phyloP scores from a whole-genome alignment of 2,797 vertebrate species.

The Sebastes kiyomatsui region DNA sequence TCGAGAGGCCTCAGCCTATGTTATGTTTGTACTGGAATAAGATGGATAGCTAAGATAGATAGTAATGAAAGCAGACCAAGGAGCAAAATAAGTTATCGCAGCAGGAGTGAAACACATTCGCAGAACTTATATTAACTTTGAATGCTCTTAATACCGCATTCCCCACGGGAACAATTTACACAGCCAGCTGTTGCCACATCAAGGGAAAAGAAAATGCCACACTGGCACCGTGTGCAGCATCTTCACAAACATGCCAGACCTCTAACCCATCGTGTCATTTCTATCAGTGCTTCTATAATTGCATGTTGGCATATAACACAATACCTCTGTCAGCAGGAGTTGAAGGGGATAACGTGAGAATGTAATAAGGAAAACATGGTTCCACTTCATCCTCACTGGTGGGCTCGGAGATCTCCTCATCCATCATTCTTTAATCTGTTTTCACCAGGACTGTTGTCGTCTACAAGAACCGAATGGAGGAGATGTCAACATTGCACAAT shows the following conservation, averaged over 20 bases:
- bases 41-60: background rate
- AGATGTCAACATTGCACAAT: background rate
- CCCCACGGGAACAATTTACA: constrained; percentile 4
- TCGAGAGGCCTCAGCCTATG: background rate
- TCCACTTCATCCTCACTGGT: constrained; percentile 35
- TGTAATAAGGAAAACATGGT: constrained; percentile 36
- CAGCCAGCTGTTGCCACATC: background rate
- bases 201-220: constrained; percentile 5
- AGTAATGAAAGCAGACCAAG: background rate
- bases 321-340: constrained; percentile 22
- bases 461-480: background rate
- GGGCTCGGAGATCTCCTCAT: constrained; percentile 20
- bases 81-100: constrained; percentile 6
- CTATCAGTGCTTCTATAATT: constrained; percentile 23
- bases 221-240: background rate
- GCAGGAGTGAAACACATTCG: constrained; percentile 12
- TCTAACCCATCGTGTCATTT: constrained; percentile 4
- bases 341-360: constrained; percentile 9
- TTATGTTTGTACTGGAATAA: constrained; percentile 22
- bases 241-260: constrained; percentile 26
- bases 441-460: constrained; percentile 14
- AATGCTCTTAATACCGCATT: constrained; percentile 5
- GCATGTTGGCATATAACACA: constrained; percentile 1
- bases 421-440: constrained; percentile 18
- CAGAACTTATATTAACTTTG: constrained; percentile 4